These are phyloP conservation scores for Hydriomena furcata DNA, from an alignment of 2,888 invertebrate genomes.

Conservation along the genomic window DNA sequence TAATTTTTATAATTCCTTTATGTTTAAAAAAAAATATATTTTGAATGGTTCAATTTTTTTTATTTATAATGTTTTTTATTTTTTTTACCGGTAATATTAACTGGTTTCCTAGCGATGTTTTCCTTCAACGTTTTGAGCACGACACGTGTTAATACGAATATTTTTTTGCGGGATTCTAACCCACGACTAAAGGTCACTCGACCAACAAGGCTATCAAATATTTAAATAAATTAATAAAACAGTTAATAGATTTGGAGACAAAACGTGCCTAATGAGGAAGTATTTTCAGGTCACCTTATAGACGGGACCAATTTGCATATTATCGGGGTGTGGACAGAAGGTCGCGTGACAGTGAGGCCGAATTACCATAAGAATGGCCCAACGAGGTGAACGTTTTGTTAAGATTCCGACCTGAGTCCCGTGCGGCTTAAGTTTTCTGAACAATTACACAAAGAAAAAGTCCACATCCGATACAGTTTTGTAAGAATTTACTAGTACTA, in stretches of 20 bases:
- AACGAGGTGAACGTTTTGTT: constrained; percentile 74
- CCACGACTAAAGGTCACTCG: too few species aligned
- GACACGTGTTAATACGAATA: too few species aligned
- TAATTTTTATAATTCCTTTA: too few species aligned
- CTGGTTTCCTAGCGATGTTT: too few species aligned
- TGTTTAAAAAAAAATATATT: too few species aligned
- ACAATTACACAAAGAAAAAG: constrained; percentile 54
- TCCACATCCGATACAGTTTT: constrained; percentile 24
- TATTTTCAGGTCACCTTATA: constrained; percentile 75
- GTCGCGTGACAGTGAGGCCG: constrained; percentile 72
- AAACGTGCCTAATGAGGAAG: constrained; percentile 67
- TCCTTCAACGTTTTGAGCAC: too few species aligned
- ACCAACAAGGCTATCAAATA: background rate
- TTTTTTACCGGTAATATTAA: too few species aligned
- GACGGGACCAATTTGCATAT: constrained; percentile 75
- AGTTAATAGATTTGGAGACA: constrained; percentile 51
- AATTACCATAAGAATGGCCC: constrained; percentile 78
- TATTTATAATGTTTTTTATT: too few species aligned
- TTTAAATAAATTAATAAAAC: constrained; percentile 7
- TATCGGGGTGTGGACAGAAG: constrained; percentile 79
- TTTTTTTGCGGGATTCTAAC: too few species aligned
- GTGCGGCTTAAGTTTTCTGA: constrained; percentile 60
- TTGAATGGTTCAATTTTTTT: too few species aligned
- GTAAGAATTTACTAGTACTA: constrained; percentile 8
- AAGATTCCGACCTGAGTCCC: constrained; percentile 63